Percentiles rank a stretch among this genome's conserved stretches.
Conservation (phyloP, 2,888 invertebrate species). For the Agapostemon virescens region DNA sequence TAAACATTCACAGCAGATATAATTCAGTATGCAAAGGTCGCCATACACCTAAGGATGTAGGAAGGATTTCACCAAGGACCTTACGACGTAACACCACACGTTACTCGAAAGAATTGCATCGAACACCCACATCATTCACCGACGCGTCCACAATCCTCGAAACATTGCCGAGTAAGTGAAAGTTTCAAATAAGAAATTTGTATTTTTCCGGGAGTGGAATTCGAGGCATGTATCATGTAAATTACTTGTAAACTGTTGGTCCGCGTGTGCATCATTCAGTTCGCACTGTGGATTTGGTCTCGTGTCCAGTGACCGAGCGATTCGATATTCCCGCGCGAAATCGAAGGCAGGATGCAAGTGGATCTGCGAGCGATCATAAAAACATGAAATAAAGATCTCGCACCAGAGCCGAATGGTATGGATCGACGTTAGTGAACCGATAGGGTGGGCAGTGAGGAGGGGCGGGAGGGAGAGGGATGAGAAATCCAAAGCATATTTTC, state of each 20-base stretch:
- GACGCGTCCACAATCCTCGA: not conserved
- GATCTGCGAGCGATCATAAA: constrained; percentile 45
- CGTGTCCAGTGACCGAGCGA: constrained; percentile 33
- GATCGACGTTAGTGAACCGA: constrained; percentile 21
- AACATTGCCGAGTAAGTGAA: not conserved
- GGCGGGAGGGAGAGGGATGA: constrained; percentile 22
- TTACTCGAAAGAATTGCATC: no score
- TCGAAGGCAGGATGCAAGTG: constrained; percentile 24
- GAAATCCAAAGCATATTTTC: constrained; percentile 64
- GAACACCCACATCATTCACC: not conserved
- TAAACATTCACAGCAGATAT: no score
- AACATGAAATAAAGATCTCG: constrained; percentile 66
- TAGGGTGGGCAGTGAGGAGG: constrained; percentile 39
- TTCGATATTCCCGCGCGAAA: constrained; percentile 30
- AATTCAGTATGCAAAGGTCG: no score
- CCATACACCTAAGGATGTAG: no score
- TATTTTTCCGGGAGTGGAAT: not conserved
- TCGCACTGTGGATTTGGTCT: constrained; percentile 40
- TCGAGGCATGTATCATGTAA: constrained; percentile 1
- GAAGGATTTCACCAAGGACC: no score
- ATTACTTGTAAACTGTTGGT: constrained; percentile 23
- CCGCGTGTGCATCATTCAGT: constrained; percentile 5
- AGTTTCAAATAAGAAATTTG: not conserved
- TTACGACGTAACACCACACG: no score
- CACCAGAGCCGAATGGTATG: constrained; percentile 36